Evolutionary conservation across 2,797 vertebrate species (phyloP).

Genomic region (Catostomus latipinnis): DNA sequence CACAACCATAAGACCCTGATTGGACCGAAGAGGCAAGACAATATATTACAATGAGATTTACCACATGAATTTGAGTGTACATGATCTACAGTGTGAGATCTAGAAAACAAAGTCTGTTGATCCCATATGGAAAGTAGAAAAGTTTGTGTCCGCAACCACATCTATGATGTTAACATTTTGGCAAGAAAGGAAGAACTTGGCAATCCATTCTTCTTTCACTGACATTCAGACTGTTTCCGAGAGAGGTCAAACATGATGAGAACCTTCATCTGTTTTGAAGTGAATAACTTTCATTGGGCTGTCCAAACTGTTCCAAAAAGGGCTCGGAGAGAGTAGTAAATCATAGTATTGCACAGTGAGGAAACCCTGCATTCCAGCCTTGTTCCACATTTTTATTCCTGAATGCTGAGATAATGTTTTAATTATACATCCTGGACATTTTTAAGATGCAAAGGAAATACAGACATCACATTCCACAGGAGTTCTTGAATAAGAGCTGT

Average conservation of each 20-base stretch:
- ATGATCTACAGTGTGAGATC: slow-evolving; percentile 20
- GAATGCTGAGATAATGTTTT: slow-evolving; percentile 52
- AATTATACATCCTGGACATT: slow-evolving; percentile 50
- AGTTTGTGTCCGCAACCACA: slow-evolving; percentile 10
- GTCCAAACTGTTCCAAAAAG: slow-evolving; percentile 19
- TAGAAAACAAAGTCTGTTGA: not conserved
- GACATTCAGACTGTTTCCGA: slow-evolving; percentile 37
- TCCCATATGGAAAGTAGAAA: slow-evolving; percentile 1
- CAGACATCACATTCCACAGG: slow-evolving; percentile 27
- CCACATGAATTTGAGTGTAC: not conserved
- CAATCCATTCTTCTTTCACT: slow-evolving; percentile 7
- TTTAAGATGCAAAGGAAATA: slow-evolving; percentile 43
- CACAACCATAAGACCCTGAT: slow-evolving; percentile 3
- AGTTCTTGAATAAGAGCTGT: slow-evolving; percentile 10
- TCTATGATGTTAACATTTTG: slow-evolving; percentile 20
- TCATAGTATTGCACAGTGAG: slow-evolving; percentile 37
- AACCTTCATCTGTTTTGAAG: slow-evolving; percentile 8
- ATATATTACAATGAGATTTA: slow-evolving; percentile 19
- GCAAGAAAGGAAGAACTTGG: slow-evolving; percentile 3
- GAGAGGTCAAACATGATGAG: slow-evolving; percentile 8
- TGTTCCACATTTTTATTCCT: slow-evolving; percentile 53
- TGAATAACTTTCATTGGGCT: slow-evolving; percentile 14
- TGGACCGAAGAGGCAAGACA: not conserved
- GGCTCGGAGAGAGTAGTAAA: slow-evolving; percentile 24
- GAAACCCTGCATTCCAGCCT: slow-evolving; percentile 47